These are phyloP conservation scores for Crambe crambe DNA, from an alignment of 37 sponge, comb jelly and placozoan species.

Conservation along the genomic window DNA sequence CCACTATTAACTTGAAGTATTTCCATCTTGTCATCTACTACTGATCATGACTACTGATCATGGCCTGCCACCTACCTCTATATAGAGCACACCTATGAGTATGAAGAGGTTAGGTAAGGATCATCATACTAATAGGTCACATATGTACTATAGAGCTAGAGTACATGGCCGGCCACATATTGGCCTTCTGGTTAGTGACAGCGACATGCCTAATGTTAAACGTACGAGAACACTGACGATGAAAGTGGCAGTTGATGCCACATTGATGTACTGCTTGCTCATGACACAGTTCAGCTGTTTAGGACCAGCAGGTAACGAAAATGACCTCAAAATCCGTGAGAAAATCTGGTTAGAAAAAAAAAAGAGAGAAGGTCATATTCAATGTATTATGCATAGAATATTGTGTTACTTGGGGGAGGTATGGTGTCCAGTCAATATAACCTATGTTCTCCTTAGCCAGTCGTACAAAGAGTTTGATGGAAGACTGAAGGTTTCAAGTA, in stretches of 20 bases:
- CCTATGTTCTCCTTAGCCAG: conserved; percentile 79
- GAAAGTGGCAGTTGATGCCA: conserved; percentile 11
- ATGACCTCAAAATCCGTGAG: conserved; percentile 60
- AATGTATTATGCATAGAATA: neutral
- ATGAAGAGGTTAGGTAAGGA: neutral
- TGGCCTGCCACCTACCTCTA: too few species aligned
- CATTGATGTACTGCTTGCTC: conserved; percentile 1
- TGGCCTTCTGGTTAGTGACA: neutral
- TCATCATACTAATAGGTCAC: neutral
- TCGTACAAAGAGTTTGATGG: conserved; percentile 68
- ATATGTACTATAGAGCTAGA: neutral
- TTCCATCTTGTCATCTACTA: too few species aligned
- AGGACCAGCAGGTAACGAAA: conserved; percentile 78
- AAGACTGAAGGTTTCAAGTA: conserved; percentile 32
- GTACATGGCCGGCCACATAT: neutral
- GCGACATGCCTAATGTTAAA: neutral
- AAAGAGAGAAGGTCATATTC: neutral
- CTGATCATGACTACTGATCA: too few species aligned
- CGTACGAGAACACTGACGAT: conserved; percentile 71
- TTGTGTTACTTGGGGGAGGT: conserved; percentile 74
- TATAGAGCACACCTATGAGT: too few species aligned
- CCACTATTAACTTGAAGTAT: too few species aligned
- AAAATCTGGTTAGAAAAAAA: conserved; percentile 62
- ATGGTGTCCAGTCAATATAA: conserved; percentile 89
- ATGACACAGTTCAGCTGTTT: neutral